Percentiles rank a stretch among this genome's conserved stretches.
phyloP scores from a whole-genome alignment of 2,797 vertebrate genomes.

The Distichodus sexfasciatus region DNA sequence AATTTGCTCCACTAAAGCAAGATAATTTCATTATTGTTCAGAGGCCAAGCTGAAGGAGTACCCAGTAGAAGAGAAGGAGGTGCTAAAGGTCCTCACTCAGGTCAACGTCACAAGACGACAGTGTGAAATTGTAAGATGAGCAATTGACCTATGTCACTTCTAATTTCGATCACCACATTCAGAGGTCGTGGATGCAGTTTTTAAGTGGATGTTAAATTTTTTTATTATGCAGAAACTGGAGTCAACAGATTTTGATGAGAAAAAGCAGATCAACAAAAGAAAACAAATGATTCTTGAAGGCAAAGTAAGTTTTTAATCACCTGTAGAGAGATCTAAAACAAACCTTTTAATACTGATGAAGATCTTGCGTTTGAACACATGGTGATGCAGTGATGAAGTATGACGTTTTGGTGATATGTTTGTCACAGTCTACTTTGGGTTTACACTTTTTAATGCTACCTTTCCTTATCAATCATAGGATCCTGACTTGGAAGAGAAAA shows the following conservation, averaged over 20 bases:
- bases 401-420: background rate
- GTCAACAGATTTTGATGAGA: slow-evolving; percentile 89
- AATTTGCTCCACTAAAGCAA: too few relatives aligned
- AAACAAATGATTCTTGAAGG: slow-evolving; percentile 95
- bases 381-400: background rate
- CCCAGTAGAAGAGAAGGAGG: slow-evolving; percentile 76
- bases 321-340: too few relatives aligned
- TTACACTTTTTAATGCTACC: background rate
- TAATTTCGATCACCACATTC: background rate
- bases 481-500: slow-evolving; percentile 87
- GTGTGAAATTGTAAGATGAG: slow-evolving; percentile 85
- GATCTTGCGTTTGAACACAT: background rate
- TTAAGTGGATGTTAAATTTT: background rate
- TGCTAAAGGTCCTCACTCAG: slow-evolving; percentile 89
- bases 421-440: background rate
- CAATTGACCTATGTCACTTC: background rate
- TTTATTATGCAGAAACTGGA: slow-evolving; percentile 82
- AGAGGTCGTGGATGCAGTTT: background rate
- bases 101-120: slow-evolving; percentile 89
- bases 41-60: slow-evolving; percentile 86
- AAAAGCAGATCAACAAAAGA: slow-evolving; percentile 93
- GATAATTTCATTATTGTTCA: too few relatives aligned
- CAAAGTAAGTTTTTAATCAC: slow-evolving; percentile 72
- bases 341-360: background rate
- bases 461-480: slow-evolving; percentile 71